Base-by-base conservation (phyloP, 2,113 vertebrate species). In the Chaenogobius annularis region DNA sequence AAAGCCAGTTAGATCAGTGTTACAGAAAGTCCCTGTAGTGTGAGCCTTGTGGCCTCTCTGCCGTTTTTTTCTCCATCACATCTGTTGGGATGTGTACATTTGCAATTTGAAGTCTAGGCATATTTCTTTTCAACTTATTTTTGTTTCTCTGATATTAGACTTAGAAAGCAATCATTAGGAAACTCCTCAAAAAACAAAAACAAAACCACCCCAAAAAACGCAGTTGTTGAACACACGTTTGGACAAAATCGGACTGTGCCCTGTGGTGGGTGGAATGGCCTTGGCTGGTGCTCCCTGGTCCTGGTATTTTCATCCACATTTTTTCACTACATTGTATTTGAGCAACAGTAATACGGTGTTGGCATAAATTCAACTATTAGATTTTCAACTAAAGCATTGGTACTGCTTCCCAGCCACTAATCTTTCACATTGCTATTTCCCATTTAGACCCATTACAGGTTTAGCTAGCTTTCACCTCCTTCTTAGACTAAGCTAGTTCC, bases 61-160 rank as follows among this genome's bases (percentile, higher is more conserved):
- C 86, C 62, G 69, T 81, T 79, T 82, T 48, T 78, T 71, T 59
- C 83, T 68, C 75, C 83, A 79, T 85, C 76, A 82, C 87, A 86
- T 89, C 87, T 89, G 87, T 82, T 80, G 77, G 69, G 85, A 84
- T 86, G 86, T 88, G 83, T 86, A 78, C 78, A 85, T 88, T 87
- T 83, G 79, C 77, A 59, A 88, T 80, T 88, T 87, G 1, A 31
- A 31, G 26, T 89, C 85, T 73, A 86, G 83, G 83, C 89, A 87
- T 89, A 84, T 89, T 90, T 86, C 85, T 83, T 82, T 85, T 90
- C 83, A 83, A 77, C 88, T 64, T 59, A 72, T 71, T 78, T 74
- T 87, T 80, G 73, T 83, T 74, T 87, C 70, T 74, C 58, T 79
- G 83, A 88, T 81, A 87, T 81, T 80, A 74, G 35, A 69, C 69